A percentile compares a stretch with the other conserved stretches of the same genome.
Conservation (phyloP, 2,888 invertebrate species). For the Rhamphomyia laevipes region DNA sequence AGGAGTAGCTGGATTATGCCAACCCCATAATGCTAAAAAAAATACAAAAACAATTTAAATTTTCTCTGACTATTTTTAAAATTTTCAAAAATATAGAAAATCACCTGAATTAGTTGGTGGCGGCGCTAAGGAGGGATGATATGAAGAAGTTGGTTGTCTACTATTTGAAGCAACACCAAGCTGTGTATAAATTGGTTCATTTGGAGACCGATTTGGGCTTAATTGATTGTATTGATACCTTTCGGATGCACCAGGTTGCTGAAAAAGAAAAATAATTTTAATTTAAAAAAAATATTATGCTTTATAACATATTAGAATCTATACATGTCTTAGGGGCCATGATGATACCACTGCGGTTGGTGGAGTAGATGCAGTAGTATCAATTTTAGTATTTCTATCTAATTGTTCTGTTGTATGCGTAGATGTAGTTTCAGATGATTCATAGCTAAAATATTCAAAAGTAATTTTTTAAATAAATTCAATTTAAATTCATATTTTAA, state of each 20-base stretch:
- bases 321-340: background rate
- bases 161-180: constrained; percentile 46
- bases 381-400: no score
- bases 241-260: constrained; percentile 47
- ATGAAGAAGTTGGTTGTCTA: constrained; percentile 25
- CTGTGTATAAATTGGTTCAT: constrained; percentile 63
- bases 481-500: no score
- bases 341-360: constrained; percentile 43
- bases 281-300: constrained; percentile 7
- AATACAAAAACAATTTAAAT: background rate
- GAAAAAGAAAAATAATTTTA: constrained; percentile 9
- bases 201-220: constrained; percentile 63
- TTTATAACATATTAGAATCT: no score
- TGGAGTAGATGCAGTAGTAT: constrained; percentile 43
- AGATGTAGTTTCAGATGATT: background rate
- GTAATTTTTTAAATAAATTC: no score
- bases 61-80: background rate
- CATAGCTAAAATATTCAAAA: constrained; percentile 9
- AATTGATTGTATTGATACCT: constrained; percentile 51
- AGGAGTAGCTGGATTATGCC: no score
- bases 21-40: constrained; percentile 46
- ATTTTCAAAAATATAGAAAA: background rate
- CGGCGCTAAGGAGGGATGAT: constrained; percentile 32
- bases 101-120: constrained; percentile 1
- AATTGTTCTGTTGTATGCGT: no score